Evolutionary conservation across 30 jellyfish, hydroid and myxozoan genomes (phyloP), one percentile per base, ranked within the genome.

Genomic region (Aurelia aurita): DNA sequence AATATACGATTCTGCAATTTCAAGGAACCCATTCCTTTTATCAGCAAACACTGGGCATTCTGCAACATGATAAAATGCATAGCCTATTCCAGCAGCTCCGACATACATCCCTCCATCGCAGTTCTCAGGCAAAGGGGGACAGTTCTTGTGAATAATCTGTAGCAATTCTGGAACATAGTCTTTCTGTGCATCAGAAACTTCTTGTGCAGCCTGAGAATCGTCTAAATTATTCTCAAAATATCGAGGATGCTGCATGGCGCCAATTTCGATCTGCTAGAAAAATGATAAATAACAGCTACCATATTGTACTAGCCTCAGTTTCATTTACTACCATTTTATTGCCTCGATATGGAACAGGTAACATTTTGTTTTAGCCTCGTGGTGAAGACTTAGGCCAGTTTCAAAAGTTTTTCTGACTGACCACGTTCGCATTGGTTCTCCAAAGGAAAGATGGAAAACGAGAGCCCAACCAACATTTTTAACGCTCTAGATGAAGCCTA

Each of bases 71-170:
- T 89, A 95, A 62, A 87, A 95, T 12, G 99, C 99, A 73, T 95
- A 95, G 15, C 97, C 99, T 61, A 95, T 89, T 19, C 99, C 99
- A 9, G 97, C 97, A 5, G 97, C 99, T 15, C 99, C 99, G 64
- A 95, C 98, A 68, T 95, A 95, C 82, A 95, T 47, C 14, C 82
- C 99, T 11, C 99, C 99, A 10, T 89, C 98, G 66, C 97, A 89
- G 80, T 89, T 89, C 51, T 95, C 99, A 2, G 98, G 90, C 11
- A 85, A 63, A 12, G 99, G 96, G 2, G 99, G 97, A 60, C 99
- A 89, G 63, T 95, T 95, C 59, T 95, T 95, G 69, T 85, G 80
- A 32, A 95, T 95, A 11, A 89, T 95, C 58, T 85, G 92, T 68
- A 95, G 82, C 46, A 95, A 60, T 29, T 84, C 97, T 5, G 99